Conservation (phyloP, 2,888 invertebrate species). For the Phasia obesa region DNA sequence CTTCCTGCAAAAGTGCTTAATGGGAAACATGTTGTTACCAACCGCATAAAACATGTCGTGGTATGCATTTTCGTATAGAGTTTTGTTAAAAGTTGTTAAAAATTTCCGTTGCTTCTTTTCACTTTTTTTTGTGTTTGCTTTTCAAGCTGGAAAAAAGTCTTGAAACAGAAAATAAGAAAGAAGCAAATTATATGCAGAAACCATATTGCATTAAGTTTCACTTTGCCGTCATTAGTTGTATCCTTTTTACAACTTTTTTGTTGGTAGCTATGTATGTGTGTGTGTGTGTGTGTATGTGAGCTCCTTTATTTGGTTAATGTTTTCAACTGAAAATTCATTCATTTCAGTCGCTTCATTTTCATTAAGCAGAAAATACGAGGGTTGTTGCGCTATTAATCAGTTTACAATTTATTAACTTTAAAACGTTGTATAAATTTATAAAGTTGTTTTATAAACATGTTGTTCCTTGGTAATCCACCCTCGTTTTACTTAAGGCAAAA, state of each 20-base stretch:
- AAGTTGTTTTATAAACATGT: no score
- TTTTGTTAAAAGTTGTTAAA: slow-evolving; percentile 29
- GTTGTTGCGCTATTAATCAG: background rate
- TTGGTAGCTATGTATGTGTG: background rate
- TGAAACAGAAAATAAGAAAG: background rate
- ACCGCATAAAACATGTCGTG: slow-evolving; percentile 12
- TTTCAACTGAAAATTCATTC: slow-evolving; percentile 38
- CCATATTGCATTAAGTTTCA: slow-evolving; percentile 65
- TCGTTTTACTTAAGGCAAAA: background rate
- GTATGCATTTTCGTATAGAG: slow-evolving; percentile 1
- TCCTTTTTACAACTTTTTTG: slow-evolving; percentile 25
- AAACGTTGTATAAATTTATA: background rate
- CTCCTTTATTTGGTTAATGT: slow-evolving; percentile 1
- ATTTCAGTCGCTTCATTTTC: slow-evolving; percentile 53
- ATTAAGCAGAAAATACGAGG: slow-evolving; percentile 14
- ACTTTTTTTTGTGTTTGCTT: background rate
- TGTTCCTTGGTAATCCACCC: background rate
- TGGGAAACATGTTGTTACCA: background rate
- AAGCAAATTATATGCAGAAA: slow-evolving; percentile 47
- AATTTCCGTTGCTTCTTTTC: background rate
- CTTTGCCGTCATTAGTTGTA: slow-evolving; percentile 66
- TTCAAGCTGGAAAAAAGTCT: background rate
- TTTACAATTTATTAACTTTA: background rate
- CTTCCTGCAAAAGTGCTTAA: no score
- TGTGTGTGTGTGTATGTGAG: background rate